Base-by-base conservation (phyloP, 2,888 invertebrate species). In the Micropterix aruncella region DNA sequence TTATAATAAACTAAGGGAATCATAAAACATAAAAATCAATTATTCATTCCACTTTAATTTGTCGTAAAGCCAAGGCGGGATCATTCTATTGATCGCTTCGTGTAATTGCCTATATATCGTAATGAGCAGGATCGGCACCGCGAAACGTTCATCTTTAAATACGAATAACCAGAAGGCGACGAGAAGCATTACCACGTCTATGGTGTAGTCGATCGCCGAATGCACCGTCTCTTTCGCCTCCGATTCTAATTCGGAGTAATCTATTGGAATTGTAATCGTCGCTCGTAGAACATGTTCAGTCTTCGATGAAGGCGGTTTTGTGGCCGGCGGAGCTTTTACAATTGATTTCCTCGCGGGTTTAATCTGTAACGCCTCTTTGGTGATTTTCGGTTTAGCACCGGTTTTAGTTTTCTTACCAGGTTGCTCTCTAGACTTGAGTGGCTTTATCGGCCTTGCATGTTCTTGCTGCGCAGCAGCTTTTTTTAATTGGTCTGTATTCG, bases 141-240 rank as follows among this genome's bases (percentile, higher is more conserved):
- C 85, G 41, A 86, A 70, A 50, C 82, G 70, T 57, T 86, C 85
- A 56, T 84, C 84, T 56, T 83, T 82, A 56, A 87, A 88, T 45
- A 87, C 63, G 62, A 87, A 89, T 27, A 88, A 72, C 78, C 87
- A 89, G 59, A 83, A 79, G 17, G 89, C 88, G 12, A 87, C 75
- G 36, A 80, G 51, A 47, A 89, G 74, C 54, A 89, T 72, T 38
- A 82, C 80, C 46, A 86, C 59, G 59, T 89, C 88, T 1, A 83
- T 83, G 17, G 78, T 63, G 57, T 84, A 87, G 57, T 80, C 82
- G 17, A 87, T 66, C 1, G 75, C 77, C 2, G 80, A 74, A 50
- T 80, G 74, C 1, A 85, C 83, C 52, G 78, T 81, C 19, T 70
- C 69, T 55, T 80, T 77, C 1, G 83, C 79, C 54, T 77, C 71